Evolutionary conservation across 2,797 vertebrate species (phyloP).

Genomic region (Eutrigla gurnardus): DNA sequence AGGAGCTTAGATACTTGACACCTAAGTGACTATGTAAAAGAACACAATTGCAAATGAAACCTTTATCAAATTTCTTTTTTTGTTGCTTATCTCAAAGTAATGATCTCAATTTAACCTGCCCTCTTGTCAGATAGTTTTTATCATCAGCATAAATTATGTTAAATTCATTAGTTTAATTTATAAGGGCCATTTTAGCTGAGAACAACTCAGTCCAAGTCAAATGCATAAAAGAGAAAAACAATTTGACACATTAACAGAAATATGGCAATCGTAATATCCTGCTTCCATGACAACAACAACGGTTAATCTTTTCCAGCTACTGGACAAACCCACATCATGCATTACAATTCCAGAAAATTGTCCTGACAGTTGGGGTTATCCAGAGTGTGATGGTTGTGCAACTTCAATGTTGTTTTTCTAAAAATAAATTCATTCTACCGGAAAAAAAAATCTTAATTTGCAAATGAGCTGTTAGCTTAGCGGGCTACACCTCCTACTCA

Average conservation of each 20-base stretch:
- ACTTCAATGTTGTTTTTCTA: slow-evolving; percentile 28
- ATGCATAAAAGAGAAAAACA: slow-evolving; percentile 15
- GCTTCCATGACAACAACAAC: slow-evolving; percentile 40
- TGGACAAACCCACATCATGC: slow-evolving; percentile 20
- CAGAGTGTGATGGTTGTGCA: slow-evolving; percentile 19
- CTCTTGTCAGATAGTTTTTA: too few species aligned
- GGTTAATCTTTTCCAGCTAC: slow-evolving; percentile 26
- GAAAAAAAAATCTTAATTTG: slow-evolving; percentile 35
- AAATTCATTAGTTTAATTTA: not conserved
- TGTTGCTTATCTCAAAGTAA: slow-evolving; percentile 6
- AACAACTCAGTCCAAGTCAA: slow-evolving; percentile 5
- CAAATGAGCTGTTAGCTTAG: slow-evolving; percentile 49
- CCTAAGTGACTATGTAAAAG: not conserved
- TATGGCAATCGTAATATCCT: slow-evolving; percentile 27
- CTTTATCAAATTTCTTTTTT: not conserved
- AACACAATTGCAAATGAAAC: not conserved
- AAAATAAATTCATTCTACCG: slow-evolving; percentile 42
- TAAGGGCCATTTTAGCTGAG: not conserved
- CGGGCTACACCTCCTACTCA: slow-evolving; percentile 62
- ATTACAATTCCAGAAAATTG: slow-evolving; percentile 7
- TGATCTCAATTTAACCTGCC: not conserved
- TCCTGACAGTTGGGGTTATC: slow-evolving; percentile 7
- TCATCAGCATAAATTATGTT: too few species aligned
- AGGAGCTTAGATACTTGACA: not conserved
- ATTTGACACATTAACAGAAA: slow-evolving; percentile 46